A percentile compares a stretch with the other conserved stretches of the same genome.
Evolutionary conservation across 2,888 invertebrate genomes (phyloP).

Genomic region (Brenthis hecate): DNA sequence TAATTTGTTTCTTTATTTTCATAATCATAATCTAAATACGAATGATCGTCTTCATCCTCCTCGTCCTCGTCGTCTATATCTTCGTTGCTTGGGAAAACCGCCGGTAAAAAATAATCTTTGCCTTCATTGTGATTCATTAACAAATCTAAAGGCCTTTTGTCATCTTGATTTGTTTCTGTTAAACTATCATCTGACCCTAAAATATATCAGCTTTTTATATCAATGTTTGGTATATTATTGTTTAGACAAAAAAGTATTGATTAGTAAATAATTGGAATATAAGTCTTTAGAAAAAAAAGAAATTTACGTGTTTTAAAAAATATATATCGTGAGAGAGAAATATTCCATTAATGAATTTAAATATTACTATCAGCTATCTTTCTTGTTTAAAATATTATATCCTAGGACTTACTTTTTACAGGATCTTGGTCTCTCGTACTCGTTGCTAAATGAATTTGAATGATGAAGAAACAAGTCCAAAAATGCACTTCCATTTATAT

Average conservation of each 20-base stretch:
- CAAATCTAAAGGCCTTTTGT: conserved; percentile 58
- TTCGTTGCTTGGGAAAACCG: conserved; percentile 63
- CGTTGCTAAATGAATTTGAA: conserved; percentile 55
- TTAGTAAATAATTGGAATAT: no score
- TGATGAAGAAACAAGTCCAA: conserved; percentile 62
- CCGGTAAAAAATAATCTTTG: conserved; percentile 69
- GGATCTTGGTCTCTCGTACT: conserved; percentile 57
- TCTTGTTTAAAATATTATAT: no score
- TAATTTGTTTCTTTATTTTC: conserved; percentile 73
- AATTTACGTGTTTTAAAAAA: neutral
- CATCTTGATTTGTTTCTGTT: conserved; percentile 41
- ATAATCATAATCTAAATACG: conserved; percentile 73
- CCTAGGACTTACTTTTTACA: conserved; percentile 60
- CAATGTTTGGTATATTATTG: neutral
- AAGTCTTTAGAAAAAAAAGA: neutral
- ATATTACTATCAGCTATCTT: no score
- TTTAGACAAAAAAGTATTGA: no score
- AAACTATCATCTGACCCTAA: conserved; percentile 57
- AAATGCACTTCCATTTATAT: conserved; percentile 78
- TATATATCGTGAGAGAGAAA: neutral
- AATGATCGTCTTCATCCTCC: conserved; percentile 63
- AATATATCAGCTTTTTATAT: conserved; percentile 39
- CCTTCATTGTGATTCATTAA: conserved; percentile 52
- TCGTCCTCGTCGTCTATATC: conserved; percentile 70
- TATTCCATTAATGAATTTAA: no score